phyloP scores from a whole-genome alignment of 2,888 invertebrate genomes.

The Limnephilus lunatus region DNA sequence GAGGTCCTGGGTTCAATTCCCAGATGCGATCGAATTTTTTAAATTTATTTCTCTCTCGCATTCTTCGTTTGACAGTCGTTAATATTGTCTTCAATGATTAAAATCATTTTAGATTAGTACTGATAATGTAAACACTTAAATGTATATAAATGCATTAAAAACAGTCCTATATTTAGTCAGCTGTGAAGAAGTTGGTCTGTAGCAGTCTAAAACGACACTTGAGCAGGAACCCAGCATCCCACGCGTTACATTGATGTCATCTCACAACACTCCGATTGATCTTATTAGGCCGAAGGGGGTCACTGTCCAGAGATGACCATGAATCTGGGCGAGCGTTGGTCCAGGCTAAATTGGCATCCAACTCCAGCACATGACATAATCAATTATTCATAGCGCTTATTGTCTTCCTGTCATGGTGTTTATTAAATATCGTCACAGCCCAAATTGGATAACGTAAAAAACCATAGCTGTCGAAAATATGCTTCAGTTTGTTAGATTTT shows the following conservation, averaged over 20 bases:
- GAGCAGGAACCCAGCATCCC: slow-evolving; percentile 40
- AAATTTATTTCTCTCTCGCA: no score
- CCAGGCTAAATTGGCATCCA: slow-evolving; percentile 62
- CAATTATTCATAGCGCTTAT: slow-evolving; percentile 66
- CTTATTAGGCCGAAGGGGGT: slow-evolving; percentile 61
- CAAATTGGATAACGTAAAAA: slow-evolving; percentile 15
- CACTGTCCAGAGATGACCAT: slow-evolving; percentile 65
- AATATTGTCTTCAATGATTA: no score
- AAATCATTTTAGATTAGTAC: neutral
- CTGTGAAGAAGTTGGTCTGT: neutral
- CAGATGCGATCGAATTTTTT: no score
- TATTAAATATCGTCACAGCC: slow-evolving; percentile 62
- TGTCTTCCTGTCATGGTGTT: slow-evolving; percentile 65
- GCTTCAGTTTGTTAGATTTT: neutral
- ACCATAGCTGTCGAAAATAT: neutral
- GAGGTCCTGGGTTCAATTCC: no score
- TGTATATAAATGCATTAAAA: neutral
- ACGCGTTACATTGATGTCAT: slow-evolving; percentile 58
- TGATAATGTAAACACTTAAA: neutral
- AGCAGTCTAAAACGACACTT: neutral
- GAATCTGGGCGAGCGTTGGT: slow-evolving; percentile 62
- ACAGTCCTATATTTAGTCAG: slow-evolving; percentile 22
- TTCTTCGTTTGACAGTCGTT: no score
- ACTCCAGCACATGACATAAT: slow-evolving; percentile 63
- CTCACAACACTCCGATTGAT: slow-evolving; percentile 56